Conservation (phyloP, 2,888 invertebrate genomes). For the Mesorhabditis sp. region DNA sequence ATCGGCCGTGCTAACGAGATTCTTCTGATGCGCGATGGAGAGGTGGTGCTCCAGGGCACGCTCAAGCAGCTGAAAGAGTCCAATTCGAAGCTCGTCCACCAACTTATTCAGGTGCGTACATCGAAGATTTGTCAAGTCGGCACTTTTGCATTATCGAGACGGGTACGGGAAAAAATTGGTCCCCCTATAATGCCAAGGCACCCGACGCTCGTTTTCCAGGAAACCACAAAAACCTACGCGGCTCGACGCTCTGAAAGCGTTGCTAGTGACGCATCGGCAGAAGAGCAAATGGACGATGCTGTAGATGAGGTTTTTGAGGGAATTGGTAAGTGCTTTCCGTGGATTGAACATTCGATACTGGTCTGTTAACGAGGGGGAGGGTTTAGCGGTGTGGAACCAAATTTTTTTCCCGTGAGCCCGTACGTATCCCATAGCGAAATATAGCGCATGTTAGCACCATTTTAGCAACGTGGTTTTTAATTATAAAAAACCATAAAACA, state of each 20-base stretch:
- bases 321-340: slow-evolving; percentile 3
- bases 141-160: too few relatives aligned
- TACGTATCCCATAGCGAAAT: too few relatives aligned
- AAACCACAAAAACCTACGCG: background rate
- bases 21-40: slow-evolving; percentile 60
- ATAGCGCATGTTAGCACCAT: too few relatives aligned
- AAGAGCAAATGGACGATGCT: background rate
- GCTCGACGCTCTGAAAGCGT: background rate
- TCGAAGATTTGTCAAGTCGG: background rate
- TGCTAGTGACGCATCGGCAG: background rate
- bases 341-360: background rate
- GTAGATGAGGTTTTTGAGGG: slow-evolving; percentile 9
- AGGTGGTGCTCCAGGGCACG: slow-evolving; percentile 20
- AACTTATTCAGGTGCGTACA: background rate
- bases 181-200: too few relatives aligned
- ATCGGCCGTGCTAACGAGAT: slow-evolving; percentile 60
- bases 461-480: too few relatives aligned
- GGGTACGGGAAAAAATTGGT: too few relatives aligned
- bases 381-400: too few relatives aligned
- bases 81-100: background rate
- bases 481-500: too few relatives aligned
- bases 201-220: background rate
- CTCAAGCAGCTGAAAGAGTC: background rate
- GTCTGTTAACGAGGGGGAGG: too few relatives aligned
- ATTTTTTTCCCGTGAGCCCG: too few relatives aligned